phyloP scores from a whole-genome alignment of 2,797 vertebrate species.

The Dendrocincla tyrannina region DNA sequence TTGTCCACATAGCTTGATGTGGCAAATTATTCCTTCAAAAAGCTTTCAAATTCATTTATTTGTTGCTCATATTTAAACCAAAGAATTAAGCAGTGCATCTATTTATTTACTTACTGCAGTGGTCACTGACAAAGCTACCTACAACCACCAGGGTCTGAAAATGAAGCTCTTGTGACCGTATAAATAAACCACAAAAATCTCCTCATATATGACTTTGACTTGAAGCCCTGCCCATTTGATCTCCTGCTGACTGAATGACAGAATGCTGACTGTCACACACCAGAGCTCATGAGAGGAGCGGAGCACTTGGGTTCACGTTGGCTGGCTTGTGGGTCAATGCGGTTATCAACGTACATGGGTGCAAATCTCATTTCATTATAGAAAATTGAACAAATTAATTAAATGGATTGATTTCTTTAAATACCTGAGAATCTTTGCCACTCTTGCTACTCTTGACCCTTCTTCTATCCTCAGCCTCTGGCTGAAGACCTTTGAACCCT shows the following conservation, averaged over 20 bases:
- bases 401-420: not conserved
- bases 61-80: not conserved
- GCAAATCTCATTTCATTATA: not conserved
- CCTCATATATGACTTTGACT: not conserved
- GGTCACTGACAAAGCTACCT: not conserved
- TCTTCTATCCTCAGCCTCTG: not conserved
- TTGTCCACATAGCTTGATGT: not conserved
- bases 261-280: not conserved
- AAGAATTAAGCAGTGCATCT: not conserved
- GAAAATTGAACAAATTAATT: not conserved
- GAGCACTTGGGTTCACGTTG: not conserved
- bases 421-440: not conserved
- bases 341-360: not conserved
- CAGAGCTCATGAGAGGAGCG: rapidly evolving
- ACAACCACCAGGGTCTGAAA: not conserved
- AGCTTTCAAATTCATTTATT: not conserved
- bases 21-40: not conserved
- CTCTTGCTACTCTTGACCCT: not conserved
- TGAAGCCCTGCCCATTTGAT: not conserved
- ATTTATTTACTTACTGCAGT: not conserved
- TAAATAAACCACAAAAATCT: not conserved
- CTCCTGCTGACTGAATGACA: not conserved
- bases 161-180: not conserved
- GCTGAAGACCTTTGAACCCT: not conserved
- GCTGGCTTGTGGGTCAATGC: not conserved